These are phyloP conservation scores for Gymnoscelis rufifasciata DNA, from an alignment of 2,888 invertebrate species.

Conservation along the genomic window DNA sequence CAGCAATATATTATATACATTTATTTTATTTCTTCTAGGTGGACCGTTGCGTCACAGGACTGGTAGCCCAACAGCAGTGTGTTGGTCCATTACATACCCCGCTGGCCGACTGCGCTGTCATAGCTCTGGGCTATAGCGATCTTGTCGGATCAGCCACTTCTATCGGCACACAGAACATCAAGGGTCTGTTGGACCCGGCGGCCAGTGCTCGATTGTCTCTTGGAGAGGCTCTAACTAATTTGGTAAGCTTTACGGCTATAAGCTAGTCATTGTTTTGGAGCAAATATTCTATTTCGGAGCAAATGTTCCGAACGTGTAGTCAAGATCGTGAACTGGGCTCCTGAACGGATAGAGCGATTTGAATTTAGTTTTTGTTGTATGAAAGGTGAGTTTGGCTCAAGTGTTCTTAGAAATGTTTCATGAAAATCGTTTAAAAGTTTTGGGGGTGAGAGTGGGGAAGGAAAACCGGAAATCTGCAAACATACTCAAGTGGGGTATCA, in stretches of 20 bases:
- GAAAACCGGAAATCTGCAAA: too few relatives aligned
- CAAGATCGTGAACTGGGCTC: too few relatives aligned
- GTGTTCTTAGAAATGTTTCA: too few relatives aligned
- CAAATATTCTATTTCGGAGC: too few relatives aligned
- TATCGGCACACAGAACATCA: slow-evolving; percentile 98
- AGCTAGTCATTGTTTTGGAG: not conserved
- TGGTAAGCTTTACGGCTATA: slow-evolving; percentile 79
- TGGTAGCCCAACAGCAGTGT: slow-evolving; percentile 98
- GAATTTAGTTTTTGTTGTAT: too few relatives aligned
- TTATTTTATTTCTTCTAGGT: slow-evolving; percentile 56
- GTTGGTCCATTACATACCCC: slow-evolving; percentile 98
- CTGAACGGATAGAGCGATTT: too few relatives aligned
- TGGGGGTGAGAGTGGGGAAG: too few relatives aligned
- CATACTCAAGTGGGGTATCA: too few relatives aligned
- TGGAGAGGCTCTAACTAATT: slow-evolving; percentile 95
- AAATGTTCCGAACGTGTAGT: not conserved
- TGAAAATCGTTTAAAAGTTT: too few relatives aligned
- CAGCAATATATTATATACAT: not conserved
- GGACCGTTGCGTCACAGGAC: slow-evolving; percentile 95
- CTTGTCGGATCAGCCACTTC: slow-evolving; percentile 94
- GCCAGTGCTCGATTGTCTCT: slow-evolving; percentile 97
- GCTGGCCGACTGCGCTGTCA: slow-evolving; percentile 94
- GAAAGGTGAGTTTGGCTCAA: too few relatives aligned
- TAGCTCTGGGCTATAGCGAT: slow-evolving; percentile 91
- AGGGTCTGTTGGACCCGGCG: slow-evolving; percentile 89